Base-by-base conservation (phyloP, 2,797 vertebrate genomes). In the Cryptoblepharus egeriae region DNA sequence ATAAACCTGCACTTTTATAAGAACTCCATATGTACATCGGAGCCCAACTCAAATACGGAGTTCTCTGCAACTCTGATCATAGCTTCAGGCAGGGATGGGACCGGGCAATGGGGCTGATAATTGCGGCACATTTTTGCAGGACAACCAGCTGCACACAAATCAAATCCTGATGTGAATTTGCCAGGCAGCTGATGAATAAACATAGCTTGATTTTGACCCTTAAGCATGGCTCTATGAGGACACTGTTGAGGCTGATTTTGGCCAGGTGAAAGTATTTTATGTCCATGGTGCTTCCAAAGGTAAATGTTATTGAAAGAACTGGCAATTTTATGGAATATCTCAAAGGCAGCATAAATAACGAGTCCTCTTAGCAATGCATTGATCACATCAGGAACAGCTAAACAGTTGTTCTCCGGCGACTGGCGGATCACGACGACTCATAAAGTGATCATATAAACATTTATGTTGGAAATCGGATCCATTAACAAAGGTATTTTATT, bases 361-460 rank as follows among this genome's bases (percentile, higher is more conserved):
- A 65, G 22, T 30, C 42, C 78, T 9, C 87, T 93, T 79, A 90
- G 68, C 76, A 83, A 78, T 0, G 0, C 13, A 3, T 75, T 12
- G 85, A 77, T 69, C 22, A 84, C 1, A 74, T 90, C 82, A 86
- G 75, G 73, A 93, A 90, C 71, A 94, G 71, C 77, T 84, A 85
- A 81, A 72, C 65, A 70, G 52, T 81, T 92, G 87, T 92, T 90
- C 91, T 91, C 83, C 87, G 87, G 83, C 76, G 82, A 91, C 93
- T 90, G 90, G 91, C 88, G 83, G 85, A 90, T 89, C 82, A 87
- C 87, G 82, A 92, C 87, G 89, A 91, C 92, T 89, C 83, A 87
- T 72, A 87, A 89, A 91, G 84, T 93, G 93, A 95, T 94, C 92
- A 93, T 73, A 92, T 76, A 94, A 95, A 95, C 93, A 94, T 96